Evolutionary conservation across 2,113 vertebrate species (phyloP).

Genomic region (Potamarius usumacintae): DNA sequence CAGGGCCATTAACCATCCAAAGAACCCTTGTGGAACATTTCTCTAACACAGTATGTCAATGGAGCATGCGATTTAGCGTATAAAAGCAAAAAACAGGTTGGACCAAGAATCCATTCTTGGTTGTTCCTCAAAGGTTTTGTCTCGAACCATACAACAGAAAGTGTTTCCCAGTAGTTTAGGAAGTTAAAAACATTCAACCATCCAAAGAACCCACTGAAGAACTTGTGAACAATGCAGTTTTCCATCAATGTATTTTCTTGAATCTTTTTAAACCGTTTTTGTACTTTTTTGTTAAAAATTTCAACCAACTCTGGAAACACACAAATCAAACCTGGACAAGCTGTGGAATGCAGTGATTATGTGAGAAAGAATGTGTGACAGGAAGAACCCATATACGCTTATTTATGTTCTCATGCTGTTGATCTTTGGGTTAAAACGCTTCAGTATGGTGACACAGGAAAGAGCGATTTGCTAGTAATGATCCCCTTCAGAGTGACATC

Average conservation of each 20-base stretch:
- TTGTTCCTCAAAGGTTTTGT: background rate
- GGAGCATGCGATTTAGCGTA: background rate
- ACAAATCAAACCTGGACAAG: background rate
- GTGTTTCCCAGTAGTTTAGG: background rate
- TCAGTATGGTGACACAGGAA: slow-evolving; percentile 70
- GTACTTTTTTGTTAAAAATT: background rate
- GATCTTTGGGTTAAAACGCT: slow-evolving; percentile 60
- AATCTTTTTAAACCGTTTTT: background rate
- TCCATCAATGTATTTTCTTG: background rate
- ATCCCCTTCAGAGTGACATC: slow-evolving; percentile 62
- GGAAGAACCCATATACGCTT: slow-evolving; percentile 26
- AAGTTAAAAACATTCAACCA: background rate
- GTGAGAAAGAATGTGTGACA: slow-evolving; percentile 30
- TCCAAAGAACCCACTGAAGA: background rate
- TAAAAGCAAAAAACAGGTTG: background rate
- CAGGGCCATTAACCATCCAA: background rate
- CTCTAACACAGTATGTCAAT: background rate
- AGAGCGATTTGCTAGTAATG: slow-evolving; percentile 72
- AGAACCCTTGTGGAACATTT: background rate
- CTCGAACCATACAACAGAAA: background rate
- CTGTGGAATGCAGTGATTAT: background rate
- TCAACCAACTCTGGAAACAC: background rate
- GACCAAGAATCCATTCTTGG: background rate
- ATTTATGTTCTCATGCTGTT: slow-evolving; percentile 43
- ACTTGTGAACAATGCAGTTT: background rate